Evolutionary conservation across 1,140 invertebrate species (phyloP).

Genomic region (Rhopalosiphum padi): DNA sequence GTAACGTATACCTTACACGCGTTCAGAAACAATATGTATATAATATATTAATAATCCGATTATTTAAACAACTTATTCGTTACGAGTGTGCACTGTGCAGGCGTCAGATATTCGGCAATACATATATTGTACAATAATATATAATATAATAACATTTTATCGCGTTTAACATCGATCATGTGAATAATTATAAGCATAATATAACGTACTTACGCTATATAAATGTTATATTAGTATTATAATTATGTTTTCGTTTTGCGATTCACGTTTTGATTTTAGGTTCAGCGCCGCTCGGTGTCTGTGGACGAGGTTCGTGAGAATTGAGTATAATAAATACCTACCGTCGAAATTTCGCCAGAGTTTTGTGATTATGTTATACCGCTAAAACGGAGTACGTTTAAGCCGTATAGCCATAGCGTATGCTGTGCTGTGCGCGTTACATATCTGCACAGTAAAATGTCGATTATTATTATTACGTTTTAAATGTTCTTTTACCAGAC

Average conservation of each 20-base stretch:
- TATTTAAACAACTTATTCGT: not conserved
- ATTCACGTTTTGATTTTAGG: not conserved
- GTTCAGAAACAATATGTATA: not conserved
- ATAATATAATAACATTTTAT: not conserved
- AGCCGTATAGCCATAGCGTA: not conserved
- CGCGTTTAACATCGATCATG: not conserved
- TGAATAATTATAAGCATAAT: not conserved
- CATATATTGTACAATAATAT: too few relatives aligned
- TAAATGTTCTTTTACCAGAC: conserved; percentile 6
- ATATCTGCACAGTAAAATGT: not conserved
- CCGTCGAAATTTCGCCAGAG: not conserved
- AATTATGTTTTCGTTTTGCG: not conserved
- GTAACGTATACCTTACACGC: not conserved
- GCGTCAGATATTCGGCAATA: not conserved
- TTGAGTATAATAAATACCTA: not conserved
- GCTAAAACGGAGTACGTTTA: not conserved
- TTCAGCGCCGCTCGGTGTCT: not conserved
- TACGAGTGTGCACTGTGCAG: not conserved
- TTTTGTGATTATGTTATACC: not conserved
- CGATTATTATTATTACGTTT: not conserved
- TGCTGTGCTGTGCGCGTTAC: not conserved
- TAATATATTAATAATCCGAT: not conserved
- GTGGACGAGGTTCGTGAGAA: not conserved
- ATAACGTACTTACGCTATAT: not conserved
- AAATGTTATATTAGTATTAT: not conserved